Evolutionary conservation across 1,140 invertebrate genomes (phyloP).

Genomic region (Ditylenchus dipsaci): DNA sequence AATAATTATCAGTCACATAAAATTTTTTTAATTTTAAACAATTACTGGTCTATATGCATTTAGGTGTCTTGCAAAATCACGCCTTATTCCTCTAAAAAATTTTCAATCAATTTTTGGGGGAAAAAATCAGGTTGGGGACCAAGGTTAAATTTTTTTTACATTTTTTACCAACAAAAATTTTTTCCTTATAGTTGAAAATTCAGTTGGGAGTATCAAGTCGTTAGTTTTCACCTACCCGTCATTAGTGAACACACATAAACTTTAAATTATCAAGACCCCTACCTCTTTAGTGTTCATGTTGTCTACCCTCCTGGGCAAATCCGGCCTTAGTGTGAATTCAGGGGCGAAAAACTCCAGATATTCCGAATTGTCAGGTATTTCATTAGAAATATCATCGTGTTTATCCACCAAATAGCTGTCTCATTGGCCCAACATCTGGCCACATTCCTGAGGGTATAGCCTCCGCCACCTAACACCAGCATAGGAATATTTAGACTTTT

Average conservation of each 20-base stretch:
- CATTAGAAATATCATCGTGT: conserved; percentile 77
- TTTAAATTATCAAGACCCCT: conserved; percentile 6
- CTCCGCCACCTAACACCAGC: conserved; percentile 82
- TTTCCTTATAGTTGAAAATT: too few species aligned
- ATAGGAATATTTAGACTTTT: conserved; percentile 87
- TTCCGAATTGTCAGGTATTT: conserved; percentile 79
- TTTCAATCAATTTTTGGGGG: too few species aligned
- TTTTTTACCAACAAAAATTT: too few species aligned
- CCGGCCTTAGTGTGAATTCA: conserved; percentile 86
- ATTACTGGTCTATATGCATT: too few species aligned
- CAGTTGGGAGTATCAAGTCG: too few species aligned
- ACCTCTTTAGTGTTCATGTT: conserved; percentile 79
- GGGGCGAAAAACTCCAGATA: conserved; percentile 92
- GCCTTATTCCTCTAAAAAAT: not conserved
- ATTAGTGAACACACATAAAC: too few species aligned
- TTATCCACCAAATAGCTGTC: conserved; percentile 82
- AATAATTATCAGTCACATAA: too few species aligned
- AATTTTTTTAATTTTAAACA: too few species aligned
- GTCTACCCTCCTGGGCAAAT: conserved; percentile 75
- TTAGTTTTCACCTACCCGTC: conserved; percentile 3
- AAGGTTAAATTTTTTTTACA: too few species aligned
- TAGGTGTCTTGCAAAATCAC: too few species aligned
- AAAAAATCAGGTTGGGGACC: too few species aligned
- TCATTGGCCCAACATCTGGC: conserved; percentile 98
- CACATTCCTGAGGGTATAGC: conserved; percentile 93